Conservation (phyloP, 64 coral and sea anemone genomes). For the Stylophora pistillata region DNA sequence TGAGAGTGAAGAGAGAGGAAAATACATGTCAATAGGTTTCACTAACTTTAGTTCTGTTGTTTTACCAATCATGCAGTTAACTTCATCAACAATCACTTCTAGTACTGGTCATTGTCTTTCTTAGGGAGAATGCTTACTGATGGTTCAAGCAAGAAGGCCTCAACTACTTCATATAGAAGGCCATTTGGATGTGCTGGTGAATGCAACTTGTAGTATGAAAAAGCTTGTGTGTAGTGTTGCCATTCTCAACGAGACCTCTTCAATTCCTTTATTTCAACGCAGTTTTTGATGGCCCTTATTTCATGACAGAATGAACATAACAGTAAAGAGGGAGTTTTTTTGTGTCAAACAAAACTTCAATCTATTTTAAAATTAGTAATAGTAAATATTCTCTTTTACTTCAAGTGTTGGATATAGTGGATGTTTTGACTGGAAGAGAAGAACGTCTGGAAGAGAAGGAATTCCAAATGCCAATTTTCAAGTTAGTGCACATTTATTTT, state of each 20-base stretch:
- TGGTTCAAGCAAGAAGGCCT: slow-evolving; percentile 76
- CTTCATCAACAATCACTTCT: background rate
- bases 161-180: slow-evolving; percentile 64
- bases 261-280: no score
- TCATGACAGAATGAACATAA: no score
- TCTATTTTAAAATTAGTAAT: no score
- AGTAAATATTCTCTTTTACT: background rate
- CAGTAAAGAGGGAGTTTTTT: no score
- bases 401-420: slow-evolving; percentile 82
- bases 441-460: slow-evolving; percentile 59
- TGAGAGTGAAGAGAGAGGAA: background rate
- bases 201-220: background rate
- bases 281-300: no score
- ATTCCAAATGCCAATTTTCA: slow-evolving; percentile 71
- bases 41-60: background rate
- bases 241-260: no score
- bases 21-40: background rate
- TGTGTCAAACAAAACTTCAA: no score
- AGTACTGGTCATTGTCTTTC: background rate
- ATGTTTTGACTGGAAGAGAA: slow-evolving; percentile 72
- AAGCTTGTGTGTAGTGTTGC: background rate
- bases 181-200: slow-evolving; percentile 97
- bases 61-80: background rate
- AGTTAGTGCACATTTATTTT: slow-evolving; percentile 36
- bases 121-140: slow-evolving; percentile 91